Base-by-base conservation (phyloP, 2,113 vertebrate genomes). In the Etheostoma cragini region DNA sequence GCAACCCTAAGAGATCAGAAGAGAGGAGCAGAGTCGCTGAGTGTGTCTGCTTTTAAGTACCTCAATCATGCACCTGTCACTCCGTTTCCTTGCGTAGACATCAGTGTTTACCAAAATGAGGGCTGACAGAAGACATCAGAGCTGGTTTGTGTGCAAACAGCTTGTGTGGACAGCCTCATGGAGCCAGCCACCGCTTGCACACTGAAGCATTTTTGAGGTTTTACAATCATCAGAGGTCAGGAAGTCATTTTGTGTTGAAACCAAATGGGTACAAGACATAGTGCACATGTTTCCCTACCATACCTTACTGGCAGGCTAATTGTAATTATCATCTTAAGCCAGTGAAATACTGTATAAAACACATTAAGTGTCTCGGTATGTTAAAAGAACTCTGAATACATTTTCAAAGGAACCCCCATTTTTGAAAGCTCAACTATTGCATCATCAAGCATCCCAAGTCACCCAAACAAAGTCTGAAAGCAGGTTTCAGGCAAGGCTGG, bases 401-500 rank as follows among this genome's bases (percentile, higher is more conserved):
- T 91, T 90, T 92, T 87, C 90, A 75, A 80, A 88, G 88, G 95
- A 95, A 87, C 93, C 92, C 79, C 89, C 49, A 56, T 82, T 91
- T 90, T 86, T 79, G 82, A 94, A 92, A 93, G 92, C 92, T 91
- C 90, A 85, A 85, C 93, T 92, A 94, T 94, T 94, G 94, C 92
- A 90, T 94, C 95, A 92, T 97, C 96, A 96, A 96, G 95, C 94
- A 95, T 96, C 94, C 95, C 95, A 97, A 97, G 96, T 92, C 91
- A 92, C 85, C 92, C 87, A 85, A 79, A 89, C 79, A 81, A 87
- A 85, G 91, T 96, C 97, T 96, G 95, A 95, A 91, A 96, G 96
- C 91, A 96, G 94, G 95, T 97, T 98, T 98, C 97, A 98, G 92
- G 97, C 97, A 97, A 98, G 97, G 97, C 95, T 99, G 97, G 97